These are phyloP conservation scores for Avahi laniger DNA, from an alignment of 2,797 vertebrate species.

Conservation along the genomic window DNA sequence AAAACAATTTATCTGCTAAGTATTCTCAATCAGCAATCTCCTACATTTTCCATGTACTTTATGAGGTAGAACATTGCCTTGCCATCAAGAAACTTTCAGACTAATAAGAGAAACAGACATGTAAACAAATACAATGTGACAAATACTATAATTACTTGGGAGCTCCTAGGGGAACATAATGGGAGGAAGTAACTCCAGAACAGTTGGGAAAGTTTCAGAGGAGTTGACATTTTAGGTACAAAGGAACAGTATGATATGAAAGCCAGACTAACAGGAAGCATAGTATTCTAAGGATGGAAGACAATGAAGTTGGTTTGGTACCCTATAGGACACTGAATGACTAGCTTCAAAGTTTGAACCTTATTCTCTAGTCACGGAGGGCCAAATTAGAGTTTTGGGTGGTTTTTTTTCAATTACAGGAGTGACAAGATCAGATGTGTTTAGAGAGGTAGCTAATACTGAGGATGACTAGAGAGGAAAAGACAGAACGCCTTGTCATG, in stretches of 20 bases:
- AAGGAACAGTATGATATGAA: neutral
- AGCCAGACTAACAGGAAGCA: neutral
- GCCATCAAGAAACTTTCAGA: conserved; percentile 34
- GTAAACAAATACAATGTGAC: conserved; percentile 37
- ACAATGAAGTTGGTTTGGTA: neutral
- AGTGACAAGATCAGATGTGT: neutral
- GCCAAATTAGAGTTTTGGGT: neutral
- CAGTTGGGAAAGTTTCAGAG: neutral
- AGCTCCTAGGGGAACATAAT: neutral
- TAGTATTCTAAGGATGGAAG: neutral
- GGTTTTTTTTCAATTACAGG: neutral
- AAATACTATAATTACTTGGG: neutral
- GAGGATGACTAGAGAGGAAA: neutral
- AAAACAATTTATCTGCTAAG: neutral
- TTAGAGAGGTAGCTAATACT: neutral
- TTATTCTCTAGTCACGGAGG: conserved; percentile 9
- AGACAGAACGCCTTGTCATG: neutral
- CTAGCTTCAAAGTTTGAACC: neutral
- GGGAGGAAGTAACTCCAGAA: neutral
- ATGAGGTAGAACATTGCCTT: neutral
- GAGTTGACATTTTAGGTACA: neutral
- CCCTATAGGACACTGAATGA: neutral
- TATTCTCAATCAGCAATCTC: neutral
- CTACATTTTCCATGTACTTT: conserved; percentile 40
- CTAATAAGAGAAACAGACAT: neutral